phyloP scores from a whole-genome alignment of 2,113 vertebrate species.

The Cacatua alba region DNA sequence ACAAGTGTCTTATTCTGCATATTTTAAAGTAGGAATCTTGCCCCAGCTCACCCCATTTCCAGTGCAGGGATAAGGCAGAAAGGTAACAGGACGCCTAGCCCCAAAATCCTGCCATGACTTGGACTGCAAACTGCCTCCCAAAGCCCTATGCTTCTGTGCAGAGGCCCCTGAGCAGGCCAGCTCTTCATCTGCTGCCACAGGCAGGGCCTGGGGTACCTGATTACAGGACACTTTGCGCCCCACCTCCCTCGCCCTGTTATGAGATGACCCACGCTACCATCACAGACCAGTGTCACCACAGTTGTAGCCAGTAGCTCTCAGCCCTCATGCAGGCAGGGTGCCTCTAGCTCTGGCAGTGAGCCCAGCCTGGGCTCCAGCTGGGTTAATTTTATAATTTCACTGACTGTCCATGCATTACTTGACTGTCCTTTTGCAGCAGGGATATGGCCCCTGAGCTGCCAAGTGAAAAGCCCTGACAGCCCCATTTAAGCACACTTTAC shows the following conservation, averaged over 20 bases:
- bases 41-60: fast-evolving
- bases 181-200: fast-evolving
- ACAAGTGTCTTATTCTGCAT: neutral
- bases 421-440: neutral
- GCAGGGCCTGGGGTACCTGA: no score
- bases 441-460: neutral
- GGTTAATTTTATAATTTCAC: neutral
- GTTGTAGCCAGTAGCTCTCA: fast-evolving
- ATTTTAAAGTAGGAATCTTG: neutral
- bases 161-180: neutral
- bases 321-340: neutral
- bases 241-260: neutral
- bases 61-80: neutral
- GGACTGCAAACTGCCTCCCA: fast-evolving
- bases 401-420: neutral
- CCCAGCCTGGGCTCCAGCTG: neutral
- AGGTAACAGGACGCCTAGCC: neutral
- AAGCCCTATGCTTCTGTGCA: fast-evolving
- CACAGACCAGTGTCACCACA: fast-evolving
- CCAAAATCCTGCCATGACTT: neutral
- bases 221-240: neutral
- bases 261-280: neutral
- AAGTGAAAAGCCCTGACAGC: constrained; percentile 2
- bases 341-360: neutral
- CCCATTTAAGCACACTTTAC: neutral